Evolutionary conservation across 2,113 vertebrate genomes (phyloP), one percentile per base, ranked within the genome.

Genomic region (Grammomys dolichurus): DNA sequence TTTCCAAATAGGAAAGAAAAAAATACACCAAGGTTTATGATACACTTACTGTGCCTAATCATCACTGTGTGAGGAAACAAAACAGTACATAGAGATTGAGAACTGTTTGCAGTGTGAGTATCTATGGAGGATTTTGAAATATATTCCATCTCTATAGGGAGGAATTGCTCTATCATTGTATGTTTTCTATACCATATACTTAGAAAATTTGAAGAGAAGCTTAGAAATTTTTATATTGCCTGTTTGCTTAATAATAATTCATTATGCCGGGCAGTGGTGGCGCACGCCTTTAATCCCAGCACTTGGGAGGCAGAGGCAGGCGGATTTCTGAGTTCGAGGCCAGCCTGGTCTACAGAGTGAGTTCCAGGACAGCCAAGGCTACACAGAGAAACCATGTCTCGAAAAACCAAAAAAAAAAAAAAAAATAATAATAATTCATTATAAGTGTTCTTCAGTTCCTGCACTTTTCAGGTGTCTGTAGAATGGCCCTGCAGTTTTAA

Each of bases 381-480:
- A 40, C 40, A 40, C 40, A 40, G 40, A 40, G 40, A 40, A 40
- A 40, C 40, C 40, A 40, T 40, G 40, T 40, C 40, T 40, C 40
- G 40, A 40, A 40, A 40, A 40, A 40, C 40, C 40, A 40, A 40
- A 40, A 40, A 2, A 40, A 40, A 40, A 40, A 2, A 40, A 40
- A 40, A 95, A 58, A 67, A 78, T 95, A 95, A 58, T 93, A 93
- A 54, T 89, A 67, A 78, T 86, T n/a, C 70, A 60, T 10, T 78
- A 33, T 73, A 93, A 87, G 13, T 78, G 54, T 81, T 81, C 58
- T 67, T 16, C 0, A 60, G 11, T 93, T n/a, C 46, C 63, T 95
- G 20, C 87, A 24, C 54, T 89, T 96, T 69, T 65, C 36, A 80
- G 89, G 10, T 65, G 0, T 91, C 77, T 93, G 1, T 93, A 26